Evolutionary conservation across 1,140 invertebrate genomes (phyloP).

Genomic region (Nymphalis io): DNA sequence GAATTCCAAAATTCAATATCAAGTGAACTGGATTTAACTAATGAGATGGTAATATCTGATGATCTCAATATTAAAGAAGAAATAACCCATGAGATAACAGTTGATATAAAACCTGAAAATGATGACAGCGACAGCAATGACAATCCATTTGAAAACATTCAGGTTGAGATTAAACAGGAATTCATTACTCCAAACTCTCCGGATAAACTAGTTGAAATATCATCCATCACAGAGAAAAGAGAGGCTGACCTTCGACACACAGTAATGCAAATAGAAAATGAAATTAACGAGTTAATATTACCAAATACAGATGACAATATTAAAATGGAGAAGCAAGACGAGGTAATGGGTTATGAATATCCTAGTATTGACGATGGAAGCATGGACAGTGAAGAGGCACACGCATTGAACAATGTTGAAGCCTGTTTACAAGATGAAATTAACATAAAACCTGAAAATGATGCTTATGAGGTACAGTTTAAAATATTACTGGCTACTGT

Average conservation of each 20-base stretch:
- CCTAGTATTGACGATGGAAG: slow-evolving; percentile 59
- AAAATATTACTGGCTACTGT: neutral
- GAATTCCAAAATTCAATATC: slow-evolving; percentile 1
- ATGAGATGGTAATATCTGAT: neutral
- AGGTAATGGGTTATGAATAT: slow-evolving; percentile 54
- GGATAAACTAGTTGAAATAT: slow-evolving; percentile 29
- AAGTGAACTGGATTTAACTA: neutral
- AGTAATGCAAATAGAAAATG: slow-evolving; percentile 10
- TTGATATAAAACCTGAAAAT: slow-evolving; percentile 32
- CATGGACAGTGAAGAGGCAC: slow-evolving; percentile 64
- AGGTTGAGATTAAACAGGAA: slow-evolving; percentile 58
- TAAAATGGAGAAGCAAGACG: slow-evolving; percentile 23
- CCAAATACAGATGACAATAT: slow-evolving; percentile 38
- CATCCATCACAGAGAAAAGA: neutral
- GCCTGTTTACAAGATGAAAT: slow-evolving; percentile 65
- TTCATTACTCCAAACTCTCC: slow-evolving; percentile 26
- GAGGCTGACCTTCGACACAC: neutral
- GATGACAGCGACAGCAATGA: slow-evolving; percentile 27
- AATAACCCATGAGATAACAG: slow-evolving; percentile 22
- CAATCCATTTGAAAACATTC: slow-evolving; percentile 53
- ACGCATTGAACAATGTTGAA: slow-evolving; percentile 66
- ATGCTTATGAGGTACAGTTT: slow-evolving; percentile 50
- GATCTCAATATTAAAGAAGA: slow-evolving; percentile 30
- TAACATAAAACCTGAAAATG: slow-evolving; percentile 57
- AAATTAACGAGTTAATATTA: neutral